Conservation (phyloP, 2,113 vertebrate genomes). For the Suncus etruscus region DNA sequence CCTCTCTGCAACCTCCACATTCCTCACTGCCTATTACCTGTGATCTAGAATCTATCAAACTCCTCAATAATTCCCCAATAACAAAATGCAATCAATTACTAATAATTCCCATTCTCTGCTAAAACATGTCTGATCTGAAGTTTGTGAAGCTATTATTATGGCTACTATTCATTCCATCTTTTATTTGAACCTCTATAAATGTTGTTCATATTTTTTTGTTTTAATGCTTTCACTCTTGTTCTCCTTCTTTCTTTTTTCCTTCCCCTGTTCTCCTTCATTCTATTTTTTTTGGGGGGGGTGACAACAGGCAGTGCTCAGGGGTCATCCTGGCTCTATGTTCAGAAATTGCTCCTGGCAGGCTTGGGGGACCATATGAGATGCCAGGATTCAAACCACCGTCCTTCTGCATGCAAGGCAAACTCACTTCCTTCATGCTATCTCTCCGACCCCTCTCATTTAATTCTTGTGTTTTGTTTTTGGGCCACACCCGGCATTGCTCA, state of each 20-base stretch:
- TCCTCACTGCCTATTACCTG: neutral
- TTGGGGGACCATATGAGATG: too few relatives aligned
- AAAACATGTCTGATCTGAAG: constrained; percentile 76
- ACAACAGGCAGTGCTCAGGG: too few relatives aligned
- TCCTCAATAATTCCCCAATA: constrained; percentile 31
- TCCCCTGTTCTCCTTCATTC: neutral
- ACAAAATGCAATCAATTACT: constrained; percentile 67
- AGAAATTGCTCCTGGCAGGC: too few relatives aligned
- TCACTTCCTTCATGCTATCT: too few relatives aligned
- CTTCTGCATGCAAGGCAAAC: too few relatives aligned
- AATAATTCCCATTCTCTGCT: constrained; percentile 66
- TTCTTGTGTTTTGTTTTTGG: too few relatives aligned
- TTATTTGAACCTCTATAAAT: neutral
- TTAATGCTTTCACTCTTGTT: neutral
- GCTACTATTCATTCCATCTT: neutral
- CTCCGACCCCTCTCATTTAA: too few relatives aligned
- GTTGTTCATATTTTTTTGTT: neutral
- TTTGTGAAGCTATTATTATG: constrained; percentile 52
- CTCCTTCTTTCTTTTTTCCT: neutral
- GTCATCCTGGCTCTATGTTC: too few relatives aligned
- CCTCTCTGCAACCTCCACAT: too few relatives aligned
- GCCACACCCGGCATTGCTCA: too few relatives aligned
- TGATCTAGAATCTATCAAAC: neutral
- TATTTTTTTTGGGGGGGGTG: neutral
- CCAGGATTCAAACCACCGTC: too few relatives aligned